Evolutionary conservation across 2,888 invertebrate genomes (phyloP), one percentile per base, ranked within the genome.

Genomic region (Ditula angustiorana): DNA sequence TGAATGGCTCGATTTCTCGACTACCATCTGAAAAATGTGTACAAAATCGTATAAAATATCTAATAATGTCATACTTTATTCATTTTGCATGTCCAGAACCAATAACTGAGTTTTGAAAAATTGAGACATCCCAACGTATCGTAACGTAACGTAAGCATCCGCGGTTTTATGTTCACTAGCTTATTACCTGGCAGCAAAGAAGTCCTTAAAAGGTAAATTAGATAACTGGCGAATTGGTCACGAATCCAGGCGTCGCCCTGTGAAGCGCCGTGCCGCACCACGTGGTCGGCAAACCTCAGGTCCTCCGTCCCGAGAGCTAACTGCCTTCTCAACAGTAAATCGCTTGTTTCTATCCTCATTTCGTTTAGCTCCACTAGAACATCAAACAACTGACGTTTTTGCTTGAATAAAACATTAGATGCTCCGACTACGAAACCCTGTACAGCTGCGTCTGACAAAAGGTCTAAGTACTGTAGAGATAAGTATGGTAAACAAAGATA

Each of bases 351-450:
- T 80, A 99, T 96, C 80, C 97, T 95, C 71, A 96, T 96, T 72
- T 96, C 96, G 82, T 97, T 97, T 60, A 97, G 94, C 91, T 98
- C 98, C 1, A 99, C 95, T 60, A 99, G 88, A 16, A 98, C 97
- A 88, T 99, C 99, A 68, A 98, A 96, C 55, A 99, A 88, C 78
- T 98, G 97, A 68, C 96, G 95, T 80, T 98, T 98, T 85, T 99
- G 99, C 83, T 98, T 98, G 83, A 99, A 99, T 35, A 99, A 93
- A n/a, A 98, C 96, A 92, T 99, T 99, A 13, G 99, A 99, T n/a
- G 99, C 99, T 37, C 99, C 99, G 65, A 99, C 97, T 47, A 98
- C 94, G 87, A 97, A 97, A 26, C 96, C 97, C 68, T 96, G 93
- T 5, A 99, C 97, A 74, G 97, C 97, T 2, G 96, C 94, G 85